Conservation (phyloP, 92 coral and sea anemone species). For the Epizoanthus rinbou region DNA sequence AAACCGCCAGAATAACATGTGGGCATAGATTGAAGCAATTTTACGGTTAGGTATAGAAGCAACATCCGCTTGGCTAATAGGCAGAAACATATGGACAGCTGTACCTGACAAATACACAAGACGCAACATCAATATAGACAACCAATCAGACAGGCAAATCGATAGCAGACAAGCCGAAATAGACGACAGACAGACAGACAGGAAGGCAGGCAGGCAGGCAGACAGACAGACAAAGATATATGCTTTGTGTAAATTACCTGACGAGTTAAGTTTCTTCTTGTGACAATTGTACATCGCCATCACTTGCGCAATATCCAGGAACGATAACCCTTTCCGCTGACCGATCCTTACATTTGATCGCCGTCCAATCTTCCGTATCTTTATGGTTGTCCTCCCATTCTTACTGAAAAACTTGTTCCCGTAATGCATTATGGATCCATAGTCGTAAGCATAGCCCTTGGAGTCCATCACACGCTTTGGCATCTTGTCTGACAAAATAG, state of each 20-base stretch:
- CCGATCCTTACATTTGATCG: slow-evolving; percentile 82
- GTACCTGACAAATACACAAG: too few relatives aligned
- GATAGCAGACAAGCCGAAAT: neutral
- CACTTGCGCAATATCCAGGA: slow-evolving; percentile 94
- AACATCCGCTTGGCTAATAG: too few relatives aligned
- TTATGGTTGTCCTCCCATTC: slow-evolving; percentile 80
- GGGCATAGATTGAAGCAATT: too few relatives aligned
- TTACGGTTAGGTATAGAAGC: too few relatives aligned
- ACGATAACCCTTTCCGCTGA: slow-evolving; percentile 89
- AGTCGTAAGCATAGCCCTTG: slow-evolving; percentile 94
- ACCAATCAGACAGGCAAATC: neutral
- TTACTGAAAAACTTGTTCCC: slow-evolving; percentile 89
- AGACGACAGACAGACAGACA: neutral
- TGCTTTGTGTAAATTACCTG: slow-evolving; percentile 58
- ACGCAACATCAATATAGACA: too few relatives aligned
- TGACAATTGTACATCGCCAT: slow-evolving; percentile 96
- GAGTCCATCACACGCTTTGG: slow-evolving; percentile 84
- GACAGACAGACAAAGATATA: neutral
- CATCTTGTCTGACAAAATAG: slow-evolving; percentile 74
- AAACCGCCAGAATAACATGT: too few relatives aligned
- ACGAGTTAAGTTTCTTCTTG: slow-evolving; percentile 64
- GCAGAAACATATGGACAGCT: too few relatives aligned
- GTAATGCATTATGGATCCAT: slow-evolving; percentile 95
- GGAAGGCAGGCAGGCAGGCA: neutral
- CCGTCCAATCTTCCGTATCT: slow-evolving; percentile 77